A percentile compares a stretch with the other conserved stretches of the same genome.
These are phyloP conservation scores for Nothoprocta pentlandii DNA, from an alignment of 2,113 vertebrate genomes.

Conservation along the genomic window DNA sequence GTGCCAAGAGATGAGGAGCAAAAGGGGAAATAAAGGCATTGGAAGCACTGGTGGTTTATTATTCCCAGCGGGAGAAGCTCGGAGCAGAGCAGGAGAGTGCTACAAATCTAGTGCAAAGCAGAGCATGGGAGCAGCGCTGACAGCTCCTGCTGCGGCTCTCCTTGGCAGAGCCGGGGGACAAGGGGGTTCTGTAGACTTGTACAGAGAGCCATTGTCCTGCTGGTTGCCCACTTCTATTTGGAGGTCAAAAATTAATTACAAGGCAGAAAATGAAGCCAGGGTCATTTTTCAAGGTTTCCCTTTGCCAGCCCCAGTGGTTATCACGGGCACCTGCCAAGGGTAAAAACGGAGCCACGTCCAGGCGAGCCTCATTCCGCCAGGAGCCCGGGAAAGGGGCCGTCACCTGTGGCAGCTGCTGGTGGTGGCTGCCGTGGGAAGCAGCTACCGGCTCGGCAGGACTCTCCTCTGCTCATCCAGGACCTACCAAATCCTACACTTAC, in stretches of 20 bases:
- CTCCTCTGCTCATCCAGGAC: background rate
- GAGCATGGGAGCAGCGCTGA: background rate
- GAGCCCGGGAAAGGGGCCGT: too few species aligned
- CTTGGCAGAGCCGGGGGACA: fast-evolving
- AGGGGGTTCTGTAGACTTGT: background rate
- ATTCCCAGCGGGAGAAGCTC: background rate
- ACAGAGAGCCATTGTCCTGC: background rate
- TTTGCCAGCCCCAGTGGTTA: background rate
- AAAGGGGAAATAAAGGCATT: background rate
- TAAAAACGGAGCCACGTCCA: background rate
- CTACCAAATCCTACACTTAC: background rate
- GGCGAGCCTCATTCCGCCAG: background rate
- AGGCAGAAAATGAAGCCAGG: background rate
- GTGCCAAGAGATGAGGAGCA: background rate
- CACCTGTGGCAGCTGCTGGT: background rate
- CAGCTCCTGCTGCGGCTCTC: background rate
- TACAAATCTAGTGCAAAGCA: fast-evolving
- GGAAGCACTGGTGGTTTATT: background rate
- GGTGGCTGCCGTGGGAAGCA: background rate
- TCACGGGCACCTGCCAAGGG: background rate
- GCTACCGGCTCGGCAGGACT: background rate
- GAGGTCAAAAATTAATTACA: background rate
- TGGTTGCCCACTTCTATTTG: background rate
- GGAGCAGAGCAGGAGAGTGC: background rate
- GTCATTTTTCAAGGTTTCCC: background rate